These are phyloP conservation scores for Odobenus rosmarus DNA, from an alignment of 2,113 vertebrate genomes.

Conservation along the genomic window DNA sequence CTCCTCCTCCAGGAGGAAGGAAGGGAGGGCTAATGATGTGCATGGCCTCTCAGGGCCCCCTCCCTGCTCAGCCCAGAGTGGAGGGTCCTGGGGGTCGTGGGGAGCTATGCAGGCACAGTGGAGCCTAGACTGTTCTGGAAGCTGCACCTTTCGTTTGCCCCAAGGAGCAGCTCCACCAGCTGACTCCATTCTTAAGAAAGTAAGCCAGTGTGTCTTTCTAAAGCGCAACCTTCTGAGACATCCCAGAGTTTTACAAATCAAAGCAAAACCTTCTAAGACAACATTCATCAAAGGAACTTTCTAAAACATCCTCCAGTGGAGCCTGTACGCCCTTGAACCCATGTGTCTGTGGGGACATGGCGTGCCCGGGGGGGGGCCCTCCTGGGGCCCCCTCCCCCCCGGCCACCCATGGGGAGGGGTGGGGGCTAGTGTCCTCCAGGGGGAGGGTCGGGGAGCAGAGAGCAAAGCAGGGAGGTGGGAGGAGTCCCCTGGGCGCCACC, in stretches of 20 bases:
- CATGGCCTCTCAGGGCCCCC: too few species aligned
- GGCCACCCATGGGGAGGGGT: not conserved
- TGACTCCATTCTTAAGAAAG: not conserved
- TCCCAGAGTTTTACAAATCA: not conserved
- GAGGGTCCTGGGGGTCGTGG: not conserved
- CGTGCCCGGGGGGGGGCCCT: rapidly evolving
- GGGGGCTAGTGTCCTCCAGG: not conserved
- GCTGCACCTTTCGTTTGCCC: rapidly evolving
- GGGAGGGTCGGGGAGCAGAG: not conserved
- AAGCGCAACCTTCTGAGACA: not conserved
- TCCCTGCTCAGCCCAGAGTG: too few species aligned
- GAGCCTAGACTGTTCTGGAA: not conserved
- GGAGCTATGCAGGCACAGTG: too few species aligned
- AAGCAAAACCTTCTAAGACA: not conserved
- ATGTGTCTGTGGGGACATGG: not conserved
- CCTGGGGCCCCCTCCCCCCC: not conserved
- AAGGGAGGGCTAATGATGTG: not conserved
- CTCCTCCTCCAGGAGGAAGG: not conserved
- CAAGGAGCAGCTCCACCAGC: not conserved
- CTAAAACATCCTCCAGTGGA: not conserved
- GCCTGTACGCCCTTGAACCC: rapidly evolving
- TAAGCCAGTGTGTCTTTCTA: rapidly evolving
- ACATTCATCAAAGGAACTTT: not conserved
- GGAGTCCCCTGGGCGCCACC: rapidly evolving
- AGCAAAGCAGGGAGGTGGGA: not conserved